Evolutionary conservation across 2,797 vertebrate genomes (phyloP), one percentile per base, ranked within the genome.

Genomic region (Galagoides demidoff): DNA sequence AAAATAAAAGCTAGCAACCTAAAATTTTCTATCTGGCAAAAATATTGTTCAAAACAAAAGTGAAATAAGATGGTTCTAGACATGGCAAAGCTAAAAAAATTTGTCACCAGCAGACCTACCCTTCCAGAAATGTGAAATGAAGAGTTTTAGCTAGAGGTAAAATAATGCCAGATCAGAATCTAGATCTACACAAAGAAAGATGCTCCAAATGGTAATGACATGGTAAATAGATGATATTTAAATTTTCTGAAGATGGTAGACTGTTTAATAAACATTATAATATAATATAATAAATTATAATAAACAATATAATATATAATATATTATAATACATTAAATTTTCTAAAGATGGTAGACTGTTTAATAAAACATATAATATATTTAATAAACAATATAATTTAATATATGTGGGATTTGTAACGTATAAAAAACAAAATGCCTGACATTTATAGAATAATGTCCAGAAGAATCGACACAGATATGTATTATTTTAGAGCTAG

Each of bases 1-100:
- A 92, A 89, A 85, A 85, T 22, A 45, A 73, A 63, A 88, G 45
- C n/a, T 70, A 39, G 52, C 77, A 85, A 95, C 31, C 49, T 89
- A 71, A 7, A 73, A 85, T 85, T 64, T 25, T 74, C 61, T 66
- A 55, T 79, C 39, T 78, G n/a, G 52, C 45, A 85, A 79, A 73
- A 79, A 64, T 43, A 43, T 14, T 78, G 7, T 79, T 92, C 7
- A n/a, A 73, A 92, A 61, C 14, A 49, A 49, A 49, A 20, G 45
- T 17, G 81, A 95, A 95, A 77, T 64, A 43, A 78, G 39, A 71
- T 83, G 61, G 7, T 71, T 66, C 57, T 25, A 77, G 77, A 12
- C 16, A 76, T 52, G 57, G 2, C 76, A 39, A 84, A 55, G 3
- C 71, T 70, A 7, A 71, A 55, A 55, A 17, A 52, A 70, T 57